phyloP scores from a whole-genome alignment of 1,140 invertebrate genomes.

The Gerris buenoi region DNA sequence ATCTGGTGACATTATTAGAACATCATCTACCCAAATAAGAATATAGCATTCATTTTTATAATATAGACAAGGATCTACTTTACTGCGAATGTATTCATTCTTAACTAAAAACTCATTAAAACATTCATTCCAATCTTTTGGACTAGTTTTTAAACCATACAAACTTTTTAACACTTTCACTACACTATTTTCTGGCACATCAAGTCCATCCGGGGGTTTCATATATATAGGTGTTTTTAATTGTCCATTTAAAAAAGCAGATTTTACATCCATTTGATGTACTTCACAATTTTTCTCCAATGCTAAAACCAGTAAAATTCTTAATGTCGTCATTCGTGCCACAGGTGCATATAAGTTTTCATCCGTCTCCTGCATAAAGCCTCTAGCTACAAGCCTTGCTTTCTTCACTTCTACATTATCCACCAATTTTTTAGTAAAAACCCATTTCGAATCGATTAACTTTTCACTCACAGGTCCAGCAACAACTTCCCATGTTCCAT shows the following conservation, averaged over 20 bases:
- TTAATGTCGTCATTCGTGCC: background rate
- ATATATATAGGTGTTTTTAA: background rate
- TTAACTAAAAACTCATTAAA: background rate
- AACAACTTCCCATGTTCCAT: background rate
- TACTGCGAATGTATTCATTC: background rate
- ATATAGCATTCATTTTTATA: no score
- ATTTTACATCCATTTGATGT: background rate
- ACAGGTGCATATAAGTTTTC: background rate
- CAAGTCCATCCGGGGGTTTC: background rate
- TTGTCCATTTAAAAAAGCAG: background rate
- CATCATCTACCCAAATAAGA: no score
- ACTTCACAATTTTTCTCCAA: background rate
- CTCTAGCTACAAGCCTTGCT: slow-evolving; percentile 28
- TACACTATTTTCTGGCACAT: background rate
- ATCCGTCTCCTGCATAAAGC: slow-evolving; percentile 17
- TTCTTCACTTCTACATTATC: slow-evolving; percentile 18
- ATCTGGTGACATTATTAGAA: no score
- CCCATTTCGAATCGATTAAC: background rate
- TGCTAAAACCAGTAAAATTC: background rate
- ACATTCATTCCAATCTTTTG: background rate
- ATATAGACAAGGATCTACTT: background rate
- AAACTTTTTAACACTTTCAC: background rate
- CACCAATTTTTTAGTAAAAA: background rate
- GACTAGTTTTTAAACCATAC: background rate
- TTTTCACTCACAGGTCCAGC: background rate